Base-by-base conservation (phyloP, 2,888 invertebrate genomes). In the Nephrocerus scutellatus region DNA sequence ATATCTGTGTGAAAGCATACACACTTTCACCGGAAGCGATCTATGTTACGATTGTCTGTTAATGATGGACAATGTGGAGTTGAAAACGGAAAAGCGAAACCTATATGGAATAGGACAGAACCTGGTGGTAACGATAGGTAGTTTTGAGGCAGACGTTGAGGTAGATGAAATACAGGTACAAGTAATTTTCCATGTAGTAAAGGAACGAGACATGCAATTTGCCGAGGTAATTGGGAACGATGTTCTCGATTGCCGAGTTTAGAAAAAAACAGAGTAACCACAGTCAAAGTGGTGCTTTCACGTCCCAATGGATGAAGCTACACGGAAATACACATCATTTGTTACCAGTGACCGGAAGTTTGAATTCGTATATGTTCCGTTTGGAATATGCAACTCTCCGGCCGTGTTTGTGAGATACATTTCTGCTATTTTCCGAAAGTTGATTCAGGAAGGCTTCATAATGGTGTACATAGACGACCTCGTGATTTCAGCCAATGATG, bases 311-410 rank as follows among this genome's bases (percentile, higher is more conserved):
- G 43, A 44, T 3, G 36, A 32, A 10, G 30, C 41, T 5, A 51
- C 49, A 4, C 36, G 39, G 7, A 47, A 48, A 31, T 50, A 39
- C 14, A 50, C 46, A 14, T 36, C 50, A 4, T 50, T 49, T 24
- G 47, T 52, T 1, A 52, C 49, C 6, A 44, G 46, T n/a, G 18
- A 46, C 31, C 43, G 45, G 12, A 45, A 52, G 13, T 49, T 30
- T 16, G 49, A 47, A 21, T 49, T 38, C 18, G 4, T 39, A 9
- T 31, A 37, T 10, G 39, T 47, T 28, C 50, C 48, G 15, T 50
- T 49, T 21, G 41, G 45, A 1, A 39, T 39, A 8, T 40, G 33
- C 4, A 41, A 40, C n/a, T 40, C 39, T 12, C 40, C 39, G 4
- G 39, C 37, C 5, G 37, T 30, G 5, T 40, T 45, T 16, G 30